These are phyloP conservation scores for Semaprochilodus insignis DNA, from an alignment of 2,797 vertebrate genomes.

Conservation along the genomic window DNA sequence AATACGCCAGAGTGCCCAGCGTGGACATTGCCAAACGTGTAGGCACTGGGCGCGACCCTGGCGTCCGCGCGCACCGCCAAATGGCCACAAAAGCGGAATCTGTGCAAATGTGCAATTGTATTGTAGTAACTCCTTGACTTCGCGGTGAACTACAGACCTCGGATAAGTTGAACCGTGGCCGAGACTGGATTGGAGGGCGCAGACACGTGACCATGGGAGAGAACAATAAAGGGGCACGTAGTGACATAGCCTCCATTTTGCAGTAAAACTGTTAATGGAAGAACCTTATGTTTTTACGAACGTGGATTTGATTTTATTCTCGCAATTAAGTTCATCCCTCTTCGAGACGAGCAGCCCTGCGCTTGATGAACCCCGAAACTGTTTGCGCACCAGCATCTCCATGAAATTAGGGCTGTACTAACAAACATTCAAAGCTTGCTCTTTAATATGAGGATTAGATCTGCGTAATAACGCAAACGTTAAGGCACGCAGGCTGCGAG, in stretches of 20 bases:
- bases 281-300: slow-evolving; percentile 92
- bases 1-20: slow-evolving; percentile 90
- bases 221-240: slow-evolving; percentile 99
- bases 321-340: slow-evolving; percentile 86
- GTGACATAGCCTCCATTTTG: slow-evolving; percentile 95
- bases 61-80: slow-evolving; percentile 60
- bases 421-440: neutral
- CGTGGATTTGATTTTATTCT: slow-evolving; percentile 86
- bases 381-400: slow-evolving; percentile 1
- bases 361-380: slow-evolving; percentile 14
- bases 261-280: slow-evolving; percentile 96
- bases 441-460: neutral
- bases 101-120: slow-evolving; percentile 87
- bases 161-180: slow-evolving; percentile 92
- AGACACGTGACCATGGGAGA: slow-evolving; percentile 89
- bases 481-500: neutral
- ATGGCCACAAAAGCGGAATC: slow-evolving; percentile 81
- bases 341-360: slow-evolving; percentile 66
- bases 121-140: slow-evolving; percentile 88
- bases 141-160: slow-evolving; percentile 90
- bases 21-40: slow-evolving; percentile 85
- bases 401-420: neutral
- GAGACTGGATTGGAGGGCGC: slow-evolving; percentile 88
- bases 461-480: neutral
- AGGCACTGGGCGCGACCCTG: slow-evolving; percentile 40